Base-by-base conservation (phyloP, 2,797 vertebrate genomes). In the Falco naumanni region DNA sequence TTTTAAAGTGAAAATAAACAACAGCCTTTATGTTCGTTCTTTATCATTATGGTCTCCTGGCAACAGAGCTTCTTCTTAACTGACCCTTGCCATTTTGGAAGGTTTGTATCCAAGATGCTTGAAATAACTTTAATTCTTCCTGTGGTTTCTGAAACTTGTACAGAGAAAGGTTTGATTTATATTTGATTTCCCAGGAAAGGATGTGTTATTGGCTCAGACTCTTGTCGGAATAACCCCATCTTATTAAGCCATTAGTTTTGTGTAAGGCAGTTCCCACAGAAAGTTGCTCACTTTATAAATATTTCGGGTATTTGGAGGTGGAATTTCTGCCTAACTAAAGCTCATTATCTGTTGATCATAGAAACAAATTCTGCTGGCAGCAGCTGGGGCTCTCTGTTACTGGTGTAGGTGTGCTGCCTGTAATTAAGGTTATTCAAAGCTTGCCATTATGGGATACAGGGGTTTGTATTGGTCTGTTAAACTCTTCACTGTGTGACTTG, bases 391-490 rank as follows among this genome's bases (percentile, higher is more conserved):
- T 9, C 13, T 21, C 14, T 11, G 53, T 37, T 43, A 19, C 11
- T 37, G 2, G 21, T 6, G 18, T 19, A 51, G 51, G n/a, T 20
- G 15, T 3, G 3, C 39, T 41, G 50, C 26, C 59, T 54, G 5
- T 69, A 16, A 18, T 29, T 21, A 8, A 41, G 45, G 14, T 65
- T 59, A 15, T 20, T 45, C 20, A 10, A 19, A 63, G 39, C 6
- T 53, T 84, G 56, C 47, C 1, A 0, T 66, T 28, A 25, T 2
- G 2, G n/a, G 25, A n/a, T 39, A 8, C 5, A 12, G 9, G 14
- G 13, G 33, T 53, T n/a, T 37, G 3, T 37, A 15, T 37, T 66
- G 8, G 34, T 53, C 28, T 29, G 25, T 34, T 66, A 43, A 66
- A 61, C 26, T 18, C 16, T 10, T 41, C 6, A 6, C 19, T 33